Percentiles rank a stretch among this genome's conserved stretches.
Conservation (phyloP, 2,888 invertebrate genomes). For the Synanthedon andrenaeformis region DNA sequence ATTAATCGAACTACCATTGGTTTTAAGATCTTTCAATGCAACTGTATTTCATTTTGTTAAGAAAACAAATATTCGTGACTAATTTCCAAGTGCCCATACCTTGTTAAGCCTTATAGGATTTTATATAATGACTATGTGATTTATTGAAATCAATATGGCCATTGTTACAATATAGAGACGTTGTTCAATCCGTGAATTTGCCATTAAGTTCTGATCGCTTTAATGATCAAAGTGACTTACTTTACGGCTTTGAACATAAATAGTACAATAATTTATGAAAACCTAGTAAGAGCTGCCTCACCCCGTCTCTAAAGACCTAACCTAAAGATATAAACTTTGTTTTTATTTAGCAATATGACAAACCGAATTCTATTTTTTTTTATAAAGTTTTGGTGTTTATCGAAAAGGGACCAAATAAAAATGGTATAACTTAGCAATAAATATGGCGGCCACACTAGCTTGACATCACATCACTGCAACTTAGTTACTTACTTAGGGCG, state of each 20-base stretch:
- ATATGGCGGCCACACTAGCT: too few species aligned
- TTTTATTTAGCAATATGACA: too few species aligned
- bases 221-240: neutral
- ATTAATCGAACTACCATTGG: too few species aligned
- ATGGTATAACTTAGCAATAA: too few species aligned
- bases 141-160: neutral
- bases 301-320: too few species aligned
- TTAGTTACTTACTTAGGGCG: neutral
- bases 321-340: too few species aligned
- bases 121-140: neutral
- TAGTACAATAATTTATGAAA: neutral
- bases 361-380: too few species aligned
- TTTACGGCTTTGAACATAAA: neutral
- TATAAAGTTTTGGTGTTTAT: too few species aligned
- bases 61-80: neutral
- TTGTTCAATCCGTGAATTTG: neutral
- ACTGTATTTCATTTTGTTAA: too few species aligned
- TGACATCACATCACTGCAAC: neutral
- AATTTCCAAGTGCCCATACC: neutral
- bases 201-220: neutral
- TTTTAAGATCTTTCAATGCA: too few species aligned
- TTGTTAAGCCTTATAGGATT: neutral
- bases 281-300: too few species aligned
- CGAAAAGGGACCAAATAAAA: too few species aligned
- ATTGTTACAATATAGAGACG: neutral